Conservation (phyloP, 2,113 vertebrate species). For the Symphodus melops region DNA sequence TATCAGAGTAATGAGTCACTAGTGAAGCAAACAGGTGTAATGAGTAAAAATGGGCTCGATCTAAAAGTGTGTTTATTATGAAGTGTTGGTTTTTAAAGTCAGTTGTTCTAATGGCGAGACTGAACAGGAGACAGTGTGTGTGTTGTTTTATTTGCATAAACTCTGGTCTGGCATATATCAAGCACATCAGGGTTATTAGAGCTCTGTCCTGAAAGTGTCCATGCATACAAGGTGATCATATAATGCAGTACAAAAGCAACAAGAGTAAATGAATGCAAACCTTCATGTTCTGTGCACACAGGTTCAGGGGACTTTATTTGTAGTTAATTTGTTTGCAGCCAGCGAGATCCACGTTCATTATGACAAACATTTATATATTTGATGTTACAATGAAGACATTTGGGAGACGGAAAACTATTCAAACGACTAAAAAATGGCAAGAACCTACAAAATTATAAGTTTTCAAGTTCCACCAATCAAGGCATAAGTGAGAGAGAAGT, state of each 20-base stretch:
- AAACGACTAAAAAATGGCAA: too few relatives aligned
- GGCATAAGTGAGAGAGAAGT: too few relatives aligned
- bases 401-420: too few relatives aligned
- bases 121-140: neutral
- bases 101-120: conserved; percentile 1
- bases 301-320: too few relatives aligned
- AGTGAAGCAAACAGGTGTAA: conserved; percentile 36
- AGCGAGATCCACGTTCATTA: too few relatives aligned
- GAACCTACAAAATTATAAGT: too few relatives aligned
- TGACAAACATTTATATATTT: too few relatives aligned
- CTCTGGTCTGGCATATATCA: neutral
- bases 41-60: neutral
- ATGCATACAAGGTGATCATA: neutral
- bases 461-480: too few relatives aligned
- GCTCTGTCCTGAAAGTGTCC: neutral
- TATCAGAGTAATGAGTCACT: conserved; percentile 41
- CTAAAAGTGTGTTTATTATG: conserved; percentile 27
- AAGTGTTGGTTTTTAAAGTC: neutral
- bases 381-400: too few relatives aligned
- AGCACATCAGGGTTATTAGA: neutral
- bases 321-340: too few relatives aligned
- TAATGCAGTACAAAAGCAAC: neutral
- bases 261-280: neutral
- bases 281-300: too few relatives aligned
- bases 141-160: neutral